These are phyloP conservation scores for Manacus vitellinus DNA, from an alignment of 2,113 vertebrate genomes.

Conservation along the genomic window DNA sequence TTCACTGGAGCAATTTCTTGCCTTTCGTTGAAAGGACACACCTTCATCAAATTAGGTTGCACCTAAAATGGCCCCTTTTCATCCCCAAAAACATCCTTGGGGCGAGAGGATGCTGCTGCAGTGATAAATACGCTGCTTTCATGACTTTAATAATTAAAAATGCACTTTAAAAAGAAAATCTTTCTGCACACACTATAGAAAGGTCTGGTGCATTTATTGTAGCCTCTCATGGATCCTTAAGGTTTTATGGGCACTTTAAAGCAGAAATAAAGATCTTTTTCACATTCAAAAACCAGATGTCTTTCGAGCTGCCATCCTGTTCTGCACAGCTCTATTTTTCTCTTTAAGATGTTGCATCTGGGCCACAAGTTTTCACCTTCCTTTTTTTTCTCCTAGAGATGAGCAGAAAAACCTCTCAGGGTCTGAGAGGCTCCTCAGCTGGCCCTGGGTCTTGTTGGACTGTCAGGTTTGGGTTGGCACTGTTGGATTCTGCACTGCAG, in stretches of 20 bases:
- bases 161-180: not conserved
- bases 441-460: not conserved
- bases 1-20: not conserved
- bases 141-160: slow-evolving; percentile 71
- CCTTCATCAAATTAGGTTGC: not conserved
- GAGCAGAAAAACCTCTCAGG: not conserved
- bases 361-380: not conserved
- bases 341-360: slow-evolving; percentile 42
- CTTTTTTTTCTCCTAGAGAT: not conserved
- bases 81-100: not conserved
- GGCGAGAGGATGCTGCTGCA: not conserved
- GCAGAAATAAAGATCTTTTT: slow-evolving; percentile 45
- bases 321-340: not conserved
- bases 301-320: slow-evolving; percentile 17
- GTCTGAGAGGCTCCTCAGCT: not conserved
- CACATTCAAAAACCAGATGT: slow-evolving; percentile 21
- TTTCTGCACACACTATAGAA: not conserved
- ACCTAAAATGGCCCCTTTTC: not conserved
- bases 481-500: not conserved
- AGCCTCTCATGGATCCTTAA: slow-evolving; percentile 34
- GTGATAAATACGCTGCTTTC: slow-evolving; percentile 26
- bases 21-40: not conserved
- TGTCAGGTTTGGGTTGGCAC: not conserved
- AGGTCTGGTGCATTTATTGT: slow-evolving; percentile 30
- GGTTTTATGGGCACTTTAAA: slow-evolving; percentile 53